Evolutionary conservation across 2,797 vertebrate genomes (phyloP), one percentile per base, ranked within the genome.

Genomic region (Champsocephalus esox): DNA sequence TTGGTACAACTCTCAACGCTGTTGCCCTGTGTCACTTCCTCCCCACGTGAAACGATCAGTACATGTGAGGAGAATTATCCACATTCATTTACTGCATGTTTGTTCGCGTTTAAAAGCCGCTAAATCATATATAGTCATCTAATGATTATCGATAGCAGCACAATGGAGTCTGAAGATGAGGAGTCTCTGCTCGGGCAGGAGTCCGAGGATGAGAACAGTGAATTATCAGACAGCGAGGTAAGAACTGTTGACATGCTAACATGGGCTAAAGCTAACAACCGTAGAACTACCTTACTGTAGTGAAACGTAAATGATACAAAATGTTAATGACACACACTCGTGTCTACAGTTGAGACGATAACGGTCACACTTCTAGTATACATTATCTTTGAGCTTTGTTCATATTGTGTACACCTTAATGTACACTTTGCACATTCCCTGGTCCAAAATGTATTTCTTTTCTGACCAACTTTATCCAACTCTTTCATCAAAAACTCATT

Each of bases 161-260:
- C 1, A 0, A 95, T 95, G 94, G 88, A 89, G 28, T 78, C 75
- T 0, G 7, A 28, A 52, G 92, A 93, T 1, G 93, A 93, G 2
- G 93, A 93, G 14, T 61, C 14, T 2, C 73, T 80, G 83, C 66
- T 93, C 56, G 88, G 79, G 5, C 43, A 65, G n/a, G 92, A 93
- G 2, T 94, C 93, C 0, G 95, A 94, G 11, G 92, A 94, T 6
- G 92, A 94, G 5, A 57, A 82, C 21, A 73, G 75, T 1, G 93
- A 93, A 16, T 58, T 96, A 44, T 94, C 94, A 1, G 95, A 96
- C 66, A 61, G 63, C 49, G 93, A 89, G 88, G 95, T 95, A 44
- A 87, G 45, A 62, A 13, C 6, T 17, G 28, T 17, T 45, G 28
- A 5, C 16, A 64, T 64, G 76, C 16, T 83, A 79, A 62, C 77